Evolutionary conservation across 2,888 invertebrate genomes (phyloP).

Genomic region (Dicroscelio sp.): DNA sequence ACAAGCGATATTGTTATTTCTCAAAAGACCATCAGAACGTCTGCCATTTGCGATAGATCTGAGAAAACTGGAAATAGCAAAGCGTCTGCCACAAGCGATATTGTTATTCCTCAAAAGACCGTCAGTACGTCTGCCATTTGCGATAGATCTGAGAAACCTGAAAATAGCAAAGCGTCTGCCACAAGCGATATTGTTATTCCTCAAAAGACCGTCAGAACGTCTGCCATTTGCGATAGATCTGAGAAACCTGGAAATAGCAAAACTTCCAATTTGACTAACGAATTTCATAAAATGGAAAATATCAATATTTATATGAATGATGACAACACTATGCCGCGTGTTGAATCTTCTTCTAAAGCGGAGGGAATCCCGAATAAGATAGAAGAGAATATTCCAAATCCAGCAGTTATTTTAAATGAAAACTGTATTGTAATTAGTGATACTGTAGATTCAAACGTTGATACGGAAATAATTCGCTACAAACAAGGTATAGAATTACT

Average conservation of each 20-base stretch:
- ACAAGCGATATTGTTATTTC: neutral
- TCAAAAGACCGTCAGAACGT: too few relatives aligned
- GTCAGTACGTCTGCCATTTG: too few relatives aligned
- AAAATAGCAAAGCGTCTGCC: neutral
- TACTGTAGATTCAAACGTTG: neutral
- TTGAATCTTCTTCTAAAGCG: too few relatives aligned
- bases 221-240: neutral
- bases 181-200: neutral
- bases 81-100: constrained; percentile 1
- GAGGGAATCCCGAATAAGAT: too few relatives aligned
- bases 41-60: neutral
- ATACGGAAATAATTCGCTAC: neutral
- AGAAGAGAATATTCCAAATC: too few relatives aligned
- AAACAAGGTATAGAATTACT: neutral
- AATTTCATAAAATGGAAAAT: too few relatives aligned
- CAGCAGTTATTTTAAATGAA: too few relatives aligned
- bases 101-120: neutral
- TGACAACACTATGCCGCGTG: too few relatives aligned
- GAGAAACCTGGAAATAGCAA: neutral
- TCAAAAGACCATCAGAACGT: neutral
- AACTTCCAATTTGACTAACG: neutral
- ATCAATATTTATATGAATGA: too few relatives aligned
- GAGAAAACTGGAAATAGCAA: neutral
- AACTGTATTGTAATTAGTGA: neutral
- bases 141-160: neutral